Base-by-base conservation (phyloP, 2,888 invertebrate genomes). In the Augochlorella aurata region DNA sequence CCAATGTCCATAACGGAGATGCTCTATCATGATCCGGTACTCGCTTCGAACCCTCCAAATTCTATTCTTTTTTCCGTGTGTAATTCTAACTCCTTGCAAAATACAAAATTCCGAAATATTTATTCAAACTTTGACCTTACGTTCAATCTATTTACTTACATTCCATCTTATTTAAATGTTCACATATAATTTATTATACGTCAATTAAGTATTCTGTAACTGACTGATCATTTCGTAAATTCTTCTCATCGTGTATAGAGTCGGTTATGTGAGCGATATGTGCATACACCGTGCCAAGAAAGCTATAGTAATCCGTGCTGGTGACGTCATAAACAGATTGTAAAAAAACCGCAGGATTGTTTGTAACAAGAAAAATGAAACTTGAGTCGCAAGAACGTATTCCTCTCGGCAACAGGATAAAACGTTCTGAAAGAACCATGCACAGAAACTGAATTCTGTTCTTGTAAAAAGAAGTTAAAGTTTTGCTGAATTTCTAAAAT, bases 181-280 rank as follows among this genome's bases (percentile, higher is more conserved):
- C 24, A 24, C 24, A 14, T 58, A 58, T 58, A 14, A 24, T 58
- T 24, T 58, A 24, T 58, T 58, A 14, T 58, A 24, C 14, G 14
- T 58, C 21, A 38, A 38, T 38, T 5, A 7, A 38, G 10, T 14
- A 24, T 58, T 58, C 24, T 24, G 24, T 58, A 12, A 58, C 16
- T 61, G 24, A 61, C 24, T 61, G 74, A 63, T 81, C 75, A 70
- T 68, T 79, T 69, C 75, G 72, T 75, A 72, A 74, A 52, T 69
- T 78, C 73, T 58, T 66, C 75, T 86, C 61, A 61, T 66, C 63
- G 52, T 69, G 75, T 81, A 81, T 76, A 69, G 73, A 83, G 72
- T 54, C 67, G 24, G 71, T 66, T 63, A 79, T 74, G 77, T 68
- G 85, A 83, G 78, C 84, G 79, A 87, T 78, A 77, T 78, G 80